Evolutionary conservation across 2,888 invertebrate genomes (phyloP).

Genomic region (Hyposoter didymator): DNA sequence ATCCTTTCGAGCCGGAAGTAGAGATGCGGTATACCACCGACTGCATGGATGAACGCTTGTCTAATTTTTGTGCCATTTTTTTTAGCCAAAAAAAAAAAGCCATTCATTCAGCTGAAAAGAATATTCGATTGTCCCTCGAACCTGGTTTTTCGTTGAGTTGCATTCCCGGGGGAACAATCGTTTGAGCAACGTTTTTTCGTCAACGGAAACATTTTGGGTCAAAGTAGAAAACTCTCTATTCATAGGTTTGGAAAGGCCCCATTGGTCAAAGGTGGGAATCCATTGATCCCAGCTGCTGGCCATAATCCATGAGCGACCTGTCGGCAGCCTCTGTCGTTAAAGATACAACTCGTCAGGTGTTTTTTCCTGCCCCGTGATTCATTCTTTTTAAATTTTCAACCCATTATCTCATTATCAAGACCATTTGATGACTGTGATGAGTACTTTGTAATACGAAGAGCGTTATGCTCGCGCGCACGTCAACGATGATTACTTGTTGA

Average conservation of each 20-base stretch:
- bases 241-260: not conserved
- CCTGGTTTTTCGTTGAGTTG: not conserved
- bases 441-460: not conserved
- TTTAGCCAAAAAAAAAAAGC: not conserved
- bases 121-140: not conserved
- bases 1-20: slow-evolving; percentile 63
- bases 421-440: slow-evolving; percentile 17
- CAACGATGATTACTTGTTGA: slow-evolving; percentile 5
- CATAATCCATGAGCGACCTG: too few relatives aligned
- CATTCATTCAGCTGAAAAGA: not conserved
- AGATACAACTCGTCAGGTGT: not conserved
- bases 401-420: slow-evolving; percentile 18
- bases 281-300: not conserved
- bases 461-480: slow-evolving; percentile 9
- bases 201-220: not conserved
- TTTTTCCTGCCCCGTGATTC: slow-evolving; percentile 4
- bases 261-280: not conserved
- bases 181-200: not conserved
- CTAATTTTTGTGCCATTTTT: not conserved
- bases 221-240: not conserved
- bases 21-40: slow-evolving; percentile 45
- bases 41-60: slow-evolving; percentile 49
- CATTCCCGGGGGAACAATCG: not conserved
- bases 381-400: slow-evolving; percentile 5
- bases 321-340: not conserved